Conservation (phyloP, 1,140 invertebrate genomes). For the Hylaeus anthracinus region DNA sequence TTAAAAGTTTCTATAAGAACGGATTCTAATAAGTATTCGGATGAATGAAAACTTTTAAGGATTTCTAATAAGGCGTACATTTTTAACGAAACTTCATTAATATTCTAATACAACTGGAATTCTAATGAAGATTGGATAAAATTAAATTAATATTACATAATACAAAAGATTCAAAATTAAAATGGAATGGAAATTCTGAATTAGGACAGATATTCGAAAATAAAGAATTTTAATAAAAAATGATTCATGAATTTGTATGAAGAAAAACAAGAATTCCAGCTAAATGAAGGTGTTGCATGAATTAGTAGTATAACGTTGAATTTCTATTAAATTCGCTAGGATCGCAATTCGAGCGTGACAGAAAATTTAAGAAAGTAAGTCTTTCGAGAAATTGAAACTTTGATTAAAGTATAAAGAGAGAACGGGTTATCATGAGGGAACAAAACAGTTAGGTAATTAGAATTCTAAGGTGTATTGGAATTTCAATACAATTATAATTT, state of each 20-base stretch:
- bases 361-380: neutral
- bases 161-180: conserved; percentile 15
- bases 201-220: conserved; percentile 9
- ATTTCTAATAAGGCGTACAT: conserved; percentile 6
- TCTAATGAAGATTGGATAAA: neutral
- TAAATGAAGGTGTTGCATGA: neutral
- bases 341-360: neutral
- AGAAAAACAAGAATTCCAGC: conserved; percentile 13
- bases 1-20: neutral
- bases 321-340: neutral
- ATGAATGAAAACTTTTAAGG: neutral
- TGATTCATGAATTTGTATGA: conserved; percentile 10
- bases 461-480: conserved; percentile 23
- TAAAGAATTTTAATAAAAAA: conserved; percentile 14
- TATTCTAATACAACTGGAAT: conserved; percentile 14
- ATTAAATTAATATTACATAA: conserved; percentile 10
- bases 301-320: conserved; percentile 9
- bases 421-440: conserved; percentile 14
- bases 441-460: conserved; percentile 21
- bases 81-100: conserved; percentile 4
- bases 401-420: conserved; percentile 4
- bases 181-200: conserved; percentile 22
- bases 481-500: conserved; percentile 24
- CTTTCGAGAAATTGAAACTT: conserved; percentile 7
- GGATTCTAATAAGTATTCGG: neutral